Base-by-base conservation (phyloP, 92 coral and sea anemone genomes). In the Zoanthus sansibaricus region DNA sequence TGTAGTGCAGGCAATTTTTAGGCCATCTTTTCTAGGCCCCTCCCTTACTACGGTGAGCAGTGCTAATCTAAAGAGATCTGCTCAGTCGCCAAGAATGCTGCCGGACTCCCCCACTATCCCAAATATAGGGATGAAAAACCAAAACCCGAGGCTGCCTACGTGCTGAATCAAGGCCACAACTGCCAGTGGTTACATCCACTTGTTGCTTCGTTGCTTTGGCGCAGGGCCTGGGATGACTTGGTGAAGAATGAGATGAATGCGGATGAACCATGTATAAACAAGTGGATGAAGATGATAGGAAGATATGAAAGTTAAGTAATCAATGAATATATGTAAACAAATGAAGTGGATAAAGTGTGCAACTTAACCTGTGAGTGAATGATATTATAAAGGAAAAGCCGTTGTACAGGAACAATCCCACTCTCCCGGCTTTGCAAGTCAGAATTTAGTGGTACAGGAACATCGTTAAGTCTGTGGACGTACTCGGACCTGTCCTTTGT, bases 371-470 rank as follows among this genome's bases (percentile, higher is more conserved):
- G 15, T 71, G 51, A 5, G 15, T 71, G 48, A 71, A 71, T 71
- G 75, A 32, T 71, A 71, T 71, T 71, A 71, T 25, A 71, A 49
- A 33, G 75, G 75, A 71, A 71, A 33, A 71, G 75, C 45, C 75
- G 45, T 71, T 71, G 75, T 51, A 71, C 47, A 71, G 51, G 75
- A 49, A 71, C 75, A 42, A 71, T 71, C 48, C 75, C 3, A 31
- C 47, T 71, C 46, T 71, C 75, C 32, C 46, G 16, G 75, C 49
- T 51, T 71, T 71, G 75, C n/a, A 71, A 31, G 75, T 42, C 75
- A 31, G 75, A 49, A 71, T 71, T 49, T n/a, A 71, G 75, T 71
- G 3, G 75, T n/a, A 71, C 75, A 17, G 32, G 75, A 13, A 71
- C 75, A 71, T 71, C 14, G 66, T 58, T 58, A 58, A 2, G 18